A percentile compares a stretch with the other conserved stretches of the same genome.
Conservation (phyloP, 1,140 invertebrate species). For the Sarcophaga bullata region DNA sequence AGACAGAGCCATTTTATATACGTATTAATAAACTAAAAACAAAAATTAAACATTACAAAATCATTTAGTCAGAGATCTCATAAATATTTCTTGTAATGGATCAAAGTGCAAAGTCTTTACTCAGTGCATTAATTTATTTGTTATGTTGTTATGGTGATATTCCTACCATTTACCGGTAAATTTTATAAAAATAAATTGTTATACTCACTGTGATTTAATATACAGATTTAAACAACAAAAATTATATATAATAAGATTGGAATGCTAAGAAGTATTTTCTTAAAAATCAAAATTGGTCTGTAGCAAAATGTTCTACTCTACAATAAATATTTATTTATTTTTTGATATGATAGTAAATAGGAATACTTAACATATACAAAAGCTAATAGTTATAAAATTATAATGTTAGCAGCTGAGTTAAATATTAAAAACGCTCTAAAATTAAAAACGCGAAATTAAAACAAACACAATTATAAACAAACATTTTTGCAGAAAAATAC, state of each 20-base stretch:
- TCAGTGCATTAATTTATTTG: neutral
- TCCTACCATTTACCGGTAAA: neutral
- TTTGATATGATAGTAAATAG: neutral
- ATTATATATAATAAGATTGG: too few relatives aligned
- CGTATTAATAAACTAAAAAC: conserved; percentile 8
- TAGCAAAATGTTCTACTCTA: neutral
- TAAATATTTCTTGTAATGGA: neutral
- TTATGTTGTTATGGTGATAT: neutral
- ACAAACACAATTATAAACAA: too few relatives aligned
- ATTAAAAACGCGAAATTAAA: too few relatives aligned
- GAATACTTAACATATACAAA: too few relatives aligned
- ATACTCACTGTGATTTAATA: neutral
- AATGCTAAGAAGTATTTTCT: too few relatives aligned
- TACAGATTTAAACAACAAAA: neutral
- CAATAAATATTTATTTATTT: neutral
- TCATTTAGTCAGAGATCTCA: neutral
- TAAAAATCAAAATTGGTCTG: too few relatives aligned
- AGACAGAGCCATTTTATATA: conserved; percentile 73
- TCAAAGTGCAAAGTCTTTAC: conserved; percentile 39
- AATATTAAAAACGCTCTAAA: too few relatives aligned
- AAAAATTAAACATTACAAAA: neutral
- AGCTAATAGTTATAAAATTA: too few relatives aligned
- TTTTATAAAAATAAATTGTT: neutral
- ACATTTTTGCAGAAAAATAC: too few relatives aligned
- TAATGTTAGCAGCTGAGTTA: too few relatives aligned